These are phyloP conservation scores for Ictalurus furcatus DNA, from an alignment of 2,113 vertebrate species.

Conservation along the genomic window DNA sequence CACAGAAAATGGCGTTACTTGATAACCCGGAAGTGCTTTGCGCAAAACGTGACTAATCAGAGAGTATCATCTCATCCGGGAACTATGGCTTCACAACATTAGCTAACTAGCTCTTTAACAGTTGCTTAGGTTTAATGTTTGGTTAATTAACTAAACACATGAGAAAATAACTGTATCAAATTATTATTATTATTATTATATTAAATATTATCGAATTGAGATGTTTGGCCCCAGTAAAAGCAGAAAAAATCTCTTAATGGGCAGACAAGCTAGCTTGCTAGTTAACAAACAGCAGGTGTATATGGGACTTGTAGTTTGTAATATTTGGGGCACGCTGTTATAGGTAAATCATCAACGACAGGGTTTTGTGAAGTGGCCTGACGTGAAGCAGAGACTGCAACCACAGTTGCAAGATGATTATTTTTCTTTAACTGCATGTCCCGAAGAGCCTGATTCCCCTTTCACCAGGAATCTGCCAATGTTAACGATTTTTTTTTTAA, in stretches of 20 bases:
- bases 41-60: no score
- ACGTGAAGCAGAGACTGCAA: neutral
- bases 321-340: neutral
- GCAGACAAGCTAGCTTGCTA: neutral
- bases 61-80: neutral
- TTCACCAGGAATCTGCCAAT: neutral
- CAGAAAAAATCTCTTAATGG: neutral
- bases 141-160: neutral
- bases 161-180: neutral
- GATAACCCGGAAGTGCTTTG: conserved; percentile 22
- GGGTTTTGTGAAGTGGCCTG: no score
- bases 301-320: neutral
- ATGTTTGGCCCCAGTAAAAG: no score
- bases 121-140: neutral
- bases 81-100: neutral
- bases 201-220: no score
- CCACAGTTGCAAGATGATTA: neutral
- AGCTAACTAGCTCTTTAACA: neutral
- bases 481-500: no score
- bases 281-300: no score
- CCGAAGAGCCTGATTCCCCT: neutral
- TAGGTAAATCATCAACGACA: neutral
- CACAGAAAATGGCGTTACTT: conserved; percentile 69
- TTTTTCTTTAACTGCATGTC: neutral
- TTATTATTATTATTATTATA: no score